These are phyloP conservation scores for Tonatia bakeri DNA, from an alignment of 2,113 vertebrate species.

Conservation along the genomic window DNA sequence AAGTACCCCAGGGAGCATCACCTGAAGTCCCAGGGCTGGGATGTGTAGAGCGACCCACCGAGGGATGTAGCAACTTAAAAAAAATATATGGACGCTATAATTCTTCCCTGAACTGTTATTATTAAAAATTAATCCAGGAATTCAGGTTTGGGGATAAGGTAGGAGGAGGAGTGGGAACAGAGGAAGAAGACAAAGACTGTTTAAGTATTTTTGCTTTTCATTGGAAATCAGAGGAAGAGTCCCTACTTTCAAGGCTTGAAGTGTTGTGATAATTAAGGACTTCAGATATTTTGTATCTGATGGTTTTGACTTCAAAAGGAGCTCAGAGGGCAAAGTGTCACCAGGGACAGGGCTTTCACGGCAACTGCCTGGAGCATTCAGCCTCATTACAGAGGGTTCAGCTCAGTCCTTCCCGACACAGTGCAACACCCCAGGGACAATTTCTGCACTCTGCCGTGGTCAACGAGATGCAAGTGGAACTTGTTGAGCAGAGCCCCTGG, in stretches of 20 bases:
- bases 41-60: background rate
- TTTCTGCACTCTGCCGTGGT: background rate
- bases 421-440: accelerated
- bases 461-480: background rate
- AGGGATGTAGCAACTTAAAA: background rate
- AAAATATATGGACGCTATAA: background rate
- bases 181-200: background rate
- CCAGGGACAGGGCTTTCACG: background rate
- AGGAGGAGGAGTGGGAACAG: background rate
- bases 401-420: background rate
- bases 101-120: background rate
- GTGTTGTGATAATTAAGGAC: background rate
- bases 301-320: conserved; percentile 30
- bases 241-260: conserved; percentile 10
- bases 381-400: background rate
- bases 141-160: conserved; percentile 14
- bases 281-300: background rate
- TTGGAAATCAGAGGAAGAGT: conserved; percentile 36
- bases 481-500: background rate
- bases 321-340: background rate
- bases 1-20: background rate
- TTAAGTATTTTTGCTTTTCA: conserved; percentile 60
- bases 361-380: background rate
- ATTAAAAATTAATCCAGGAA: conserved; percentile 47
- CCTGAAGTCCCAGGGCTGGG: background rate